Base-by-base conservation (phyloP, 1,140 invertebrate genomes). In the Drosophila navojoa region DNA sequence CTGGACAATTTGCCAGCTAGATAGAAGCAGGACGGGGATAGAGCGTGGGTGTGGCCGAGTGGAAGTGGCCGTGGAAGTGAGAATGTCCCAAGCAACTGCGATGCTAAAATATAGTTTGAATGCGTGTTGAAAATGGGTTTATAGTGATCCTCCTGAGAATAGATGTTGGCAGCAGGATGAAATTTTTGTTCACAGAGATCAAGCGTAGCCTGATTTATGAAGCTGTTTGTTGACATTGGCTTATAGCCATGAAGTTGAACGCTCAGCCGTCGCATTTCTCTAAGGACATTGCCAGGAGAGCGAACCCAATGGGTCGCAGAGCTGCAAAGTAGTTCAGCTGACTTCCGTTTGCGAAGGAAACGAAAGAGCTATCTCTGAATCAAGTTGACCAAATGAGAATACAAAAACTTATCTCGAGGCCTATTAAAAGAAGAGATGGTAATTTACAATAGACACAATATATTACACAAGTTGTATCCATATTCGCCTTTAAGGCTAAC, bases 71-170 rank as follows among this genome's bases (percentile, higher is more conserved):
- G 29, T 49, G 29, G 16, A 19, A 19, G 19, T 19, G 19, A 19
- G 19, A 19, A 19, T 19, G 38, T 10, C 13, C 10, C n/a, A 29
- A 69, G 27, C 49, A 45, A 62, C 57, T 35, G 67, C 35, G 63
- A 53, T 53, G 63, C 55, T 53, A 60, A 60, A 76, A 77, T 74
- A 64, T 77, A 74, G 72, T 80, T 80, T 63, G 32, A 68, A 54
- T 76, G 64, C 71, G 58, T 64, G 59, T 62, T 71, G 44, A 61
- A 80, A 82, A 79, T 79, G 77, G 76, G 73, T 80, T 84, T 84
- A 85, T 75, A 66, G 77, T 42, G 82, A 87, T 86, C 81, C 82
- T 76, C 74, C 35, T 49, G 81, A 79, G 82, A 85, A 45, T 68
- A 73, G 58, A 55, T 44, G 62, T 35, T 22, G 40, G 40, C 53